Base-by-base conservation (phyloP, 1,140 invertebrate species). In the Brachionus paranguensis region DNA sequence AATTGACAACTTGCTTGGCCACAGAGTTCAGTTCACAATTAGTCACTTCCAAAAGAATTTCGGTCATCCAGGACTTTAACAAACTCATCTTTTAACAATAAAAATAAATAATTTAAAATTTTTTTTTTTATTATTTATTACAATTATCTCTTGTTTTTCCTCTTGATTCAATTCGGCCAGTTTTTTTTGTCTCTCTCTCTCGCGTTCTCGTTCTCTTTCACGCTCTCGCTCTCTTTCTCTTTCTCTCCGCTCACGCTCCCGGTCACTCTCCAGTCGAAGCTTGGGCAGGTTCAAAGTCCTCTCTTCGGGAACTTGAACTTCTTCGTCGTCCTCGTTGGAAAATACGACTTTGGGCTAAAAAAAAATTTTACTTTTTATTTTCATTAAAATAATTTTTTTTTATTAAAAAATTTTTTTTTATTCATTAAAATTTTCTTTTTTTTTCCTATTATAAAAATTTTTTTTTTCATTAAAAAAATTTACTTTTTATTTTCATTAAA, bases 141-240 rank as follows among this genome's bases (percentile, higher is more conserved):
- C 78, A n/a, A 79, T 79, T 29, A 79, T 50, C 3, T 81, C 78
- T 27, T 64, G 53, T 64, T 81, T 81, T 68, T 81, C 78, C 6
- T 27, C 53, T 24, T 81, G 53, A 53, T 60, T 68, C 4, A 81
- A 14, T 41, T 68, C 53, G 20, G 60, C 33, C 11, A 50, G 6
- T 12, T 24, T 17, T 50, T 76, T 47, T 11, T 14, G 20, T 14
- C 47, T 24, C 14, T 76, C 47, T 37, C 12, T 20, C 27, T 50
- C 20, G 20, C 47, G 43, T 2, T 76, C 33, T 5, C 33, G 27
- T 29, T 50, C 41, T 17, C 14, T 41, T 14, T 74, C 70, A 3
- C 37, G 37, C 12, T 74, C 72, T 1, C 72, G 11, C 11, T 76
- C 72, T 29, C n/a, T 27, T 29, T 76, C 72, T 14, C 72, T 24